A percentile compares a stretch with the other conserved stretches of the same genome.
phyloP scores from a whole-genome alignment of 92 coral and sea anemone species.

The Heliopora coerulea region DNA sequence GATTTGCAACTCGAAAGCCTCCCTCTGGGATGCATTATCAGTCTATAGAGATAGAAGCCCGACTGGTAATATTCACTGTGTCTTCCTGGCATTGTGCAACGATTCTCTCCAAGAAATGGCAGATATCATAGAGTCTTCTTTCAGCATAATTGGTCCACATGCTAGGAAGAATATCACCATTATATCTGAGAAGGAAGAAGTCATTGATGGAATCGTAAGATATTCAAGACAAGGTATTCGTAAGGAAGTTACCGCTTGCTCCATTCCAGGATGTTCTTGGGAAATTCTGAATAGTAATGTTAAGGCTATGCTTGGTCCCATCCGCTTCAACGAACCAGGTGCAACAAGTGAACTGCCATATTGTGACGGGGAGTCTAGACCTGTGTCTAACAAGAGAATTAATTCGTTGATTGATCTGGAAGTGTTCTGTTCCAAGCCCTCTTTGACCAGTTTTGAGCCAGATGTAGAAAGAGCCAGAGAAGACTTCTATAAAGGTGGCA shows the following conservation, averaged over 20 bases:
- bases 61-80: neutral
- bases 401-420: conserved; percentile 27
- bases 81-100: conserved; percentile 8
- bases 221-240: neutral
- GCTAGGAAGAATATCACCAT: conserved; percentile 10
- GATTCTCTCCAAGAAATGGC: conserved; percentile 17
- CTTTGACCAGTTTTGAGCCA: neutral
- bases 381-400: conserved; percentile 21
- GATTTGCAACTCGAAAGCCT: conserved; percentile 19
- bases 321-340: neutral
- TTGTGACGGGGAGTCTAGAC: conserved; percentile 15
- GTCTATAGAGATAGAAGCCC: conserved; percentile 7
- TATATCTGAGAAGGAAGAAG: conserved; percentile 6
- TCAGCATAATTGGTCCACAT: conserved; percentile 28
- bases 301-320: conserved; percentile 22
- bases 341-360: conserved; percentile 32
- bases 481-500: conserved; percentile 31
- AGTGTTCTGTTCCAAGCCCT: conserved; percentile 20
- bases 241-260: neutral
- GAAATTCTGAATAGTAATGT: conserved; percentile 14
- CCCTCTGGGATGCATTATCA: conserved; percentile 29
- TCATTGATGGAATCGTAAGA: neutral
- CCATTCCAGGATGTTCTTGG: conserved; percentile 15
- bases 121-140: conserved; percentile 27
- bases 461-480: conserved; percentile 21